These are phyloP conservation scores for Sebastes ruberrimus DNA, from an alignment of 2,797 vertebrate genomes.

Conservation along the genomic window DNA sequence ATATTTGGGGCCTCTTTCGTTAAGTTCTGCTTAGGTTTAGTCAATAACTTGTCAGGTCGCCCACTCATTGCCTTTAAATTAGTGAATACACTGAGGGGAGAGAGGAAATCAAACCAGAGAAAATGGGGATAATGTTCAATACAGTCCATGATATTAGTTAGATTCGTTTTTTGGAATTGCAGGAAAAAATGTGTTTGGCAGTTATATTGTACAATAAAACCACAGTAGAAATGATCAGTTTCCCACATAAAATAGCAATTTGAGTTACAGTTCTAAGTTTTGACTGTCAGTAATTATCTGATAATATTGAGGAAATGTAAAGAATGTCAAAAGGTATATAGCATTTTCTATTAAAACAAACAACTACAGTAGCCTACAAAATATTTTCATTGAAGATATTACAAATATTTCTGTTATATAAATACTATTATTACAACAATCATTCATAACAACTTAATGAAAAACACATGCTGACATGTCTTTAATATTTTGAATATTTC, in stretches of 20 bases:
- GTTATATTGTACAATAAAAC: background rate
- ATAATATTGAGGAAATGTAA: background rate
- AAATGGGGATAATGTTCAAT: conserved; percentile 6
- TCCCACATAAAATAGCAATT: background rate
- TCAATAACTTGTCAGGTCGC: conserved; percentile 62
- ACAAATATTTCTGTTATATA: background rate
- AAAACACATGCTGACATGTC: background rate
- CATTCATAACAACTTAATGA: background rate
- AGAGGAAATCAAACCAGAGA: conserved; percentile 1
- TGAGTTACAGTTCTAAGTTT: background rate
- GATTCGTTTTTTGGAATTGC: background rate
- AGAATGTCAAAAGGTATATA: background rate
- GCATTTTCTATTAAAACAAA: background rate
- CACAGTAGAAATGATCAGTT: background rate
- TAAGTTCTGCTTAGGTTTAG: conserved; percentile 64
- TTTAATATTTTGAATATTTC: background rate
- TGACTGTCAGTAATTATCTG: background rate
- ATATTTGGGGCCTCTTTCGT: conserved; percentile 67
- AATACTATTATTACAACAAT: background rate
- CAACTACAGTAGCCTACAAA: background rate
- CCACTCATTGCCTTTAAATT: conserved; percentile 32
- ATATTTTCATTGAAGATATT: background rate
- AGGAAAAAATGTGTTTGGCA: background rate
- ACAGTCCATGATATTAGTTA: background rate
- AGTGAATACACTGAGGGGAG: background rate